Evolutionary conservation across 2,797 vertebrate genomes (phyloP), one percentile per base, ranked within the genome.

Genomic region (Argyrosomus regius): DNA sequence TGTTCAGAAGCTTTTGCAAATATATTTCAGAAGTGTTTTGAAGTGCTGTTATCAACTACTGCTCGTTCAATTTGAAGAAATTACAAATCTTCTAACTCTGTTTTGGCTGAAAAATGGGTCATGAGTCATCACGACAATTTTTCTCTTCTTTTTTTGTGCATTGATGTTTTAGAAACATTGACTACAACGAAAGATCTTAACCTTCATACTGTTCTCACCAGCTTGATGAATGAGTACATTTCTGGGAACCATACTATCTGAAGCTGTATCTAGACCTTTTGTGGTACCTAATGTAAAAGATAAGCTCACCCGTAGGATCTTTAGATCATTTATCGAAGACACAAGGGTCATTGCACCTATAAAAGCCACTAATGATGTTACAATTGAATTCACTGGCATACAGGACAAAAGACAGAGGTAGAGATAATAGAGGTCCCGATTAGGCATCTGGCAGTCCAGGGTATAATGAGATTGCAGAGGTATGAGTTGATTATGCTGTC

Each of bases 401-500:
- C 82, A 77, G 88, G 87, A 91, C 88, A 86, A 87, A 91, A 91
- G 88, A 90, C 87, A 80, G 85, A 48, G 80, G 84, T 75, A 71
- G 82, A 93, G 90, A 91, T 91, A 94, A 92, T 76, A 62, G 66
- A 76, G 77, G 83, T 88, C 88, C 89, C 16, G 85, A 92, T 93
- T 91, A 93, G 83, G 72, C 87, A 85, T 89, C 90, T 93, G 88
- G 88, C 77, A 72, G 74, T 89, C 86, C 22, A 41, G 63, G 61
- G 39, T 71, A 9, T 93, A 87, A 91, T 92, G 87, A 88, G 85
- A 91, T 92, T 89, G 79, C 58, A 50, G 9, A 67, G 79, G 79
- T 89, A 87, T 89, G 87, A 92, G 82, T 94, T 90, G 88, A 91
- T 92, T 93, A 92, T 67, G 67, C 85, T 76, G 89, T 88, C 73